phyloP scores from a whole-genome alignment of 2,113 vertebrate genomes.

The Hemibagrus wyckioides region DNA sequence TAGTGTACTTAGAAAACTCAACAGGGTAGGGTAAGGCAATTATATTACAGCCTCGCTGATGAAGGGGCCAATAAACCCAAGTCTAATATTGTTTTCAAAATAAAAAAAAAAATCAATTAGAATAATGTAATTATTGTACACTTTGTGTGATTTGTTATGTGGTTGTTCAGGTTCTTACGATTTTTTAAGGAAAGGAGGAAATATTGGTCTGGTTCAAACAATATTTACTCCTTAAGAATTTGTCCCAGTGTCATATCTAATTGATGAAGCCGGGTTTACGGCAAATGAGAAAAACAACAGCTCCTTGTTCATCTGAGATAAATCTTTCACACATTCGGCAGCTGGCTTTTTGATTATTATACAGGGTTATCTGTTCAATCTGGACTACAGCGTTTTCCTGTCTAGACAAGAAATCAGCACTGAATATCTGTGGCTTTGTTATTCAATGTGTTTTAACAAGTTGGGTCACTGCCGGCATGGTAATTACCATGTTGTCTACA shows the following conservation, averaged over 20 bases:
- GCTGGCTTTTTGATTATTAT: constrained; percentile 40
- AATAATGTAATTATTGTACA: not conserved
- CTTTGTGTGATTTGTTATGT: not conserved
- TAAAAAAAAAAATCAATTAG: too few species aligned
- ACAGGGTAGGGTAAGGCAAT: not conserved
- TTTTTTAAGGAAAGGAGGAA: not conserved
- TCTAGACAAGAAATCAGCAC: constrained; percentile 42
- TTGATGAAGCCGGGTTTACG: constrained; percentile 31
- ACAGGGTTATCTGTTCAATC: constrained; percentile 43
- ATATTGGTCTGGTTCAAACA: not conserved
- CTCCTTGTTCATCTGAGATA: constrained; percentile 28
- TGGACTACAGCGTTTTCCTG: constrained; percentile 41
- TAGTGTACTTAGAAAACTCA: not conserved
- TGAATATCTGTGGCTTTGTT: constrained; percentile 34
- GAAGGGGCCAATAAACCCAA: not conserved
- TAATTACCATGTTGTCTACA: constrained; percentile 30
- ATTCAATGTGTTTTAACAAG: constrained; percentile 49
- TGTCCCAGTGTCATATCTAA: not conserved
- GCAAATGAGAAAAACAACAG: constrained; percentile 43
- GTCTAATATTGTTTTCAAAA: not conserved
- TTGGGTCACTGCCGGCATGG: constrained; percentile 30
- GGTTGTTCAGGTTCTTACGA: not conserved
- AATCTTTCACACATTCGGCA: constrained; percentile 38
- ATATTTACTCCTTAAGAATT: not conserved
- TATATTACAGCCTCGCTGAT: not conserved